Conservation (phyloP, 2,888 invertebrate species). For the Drosophila planitibia region DNA sequence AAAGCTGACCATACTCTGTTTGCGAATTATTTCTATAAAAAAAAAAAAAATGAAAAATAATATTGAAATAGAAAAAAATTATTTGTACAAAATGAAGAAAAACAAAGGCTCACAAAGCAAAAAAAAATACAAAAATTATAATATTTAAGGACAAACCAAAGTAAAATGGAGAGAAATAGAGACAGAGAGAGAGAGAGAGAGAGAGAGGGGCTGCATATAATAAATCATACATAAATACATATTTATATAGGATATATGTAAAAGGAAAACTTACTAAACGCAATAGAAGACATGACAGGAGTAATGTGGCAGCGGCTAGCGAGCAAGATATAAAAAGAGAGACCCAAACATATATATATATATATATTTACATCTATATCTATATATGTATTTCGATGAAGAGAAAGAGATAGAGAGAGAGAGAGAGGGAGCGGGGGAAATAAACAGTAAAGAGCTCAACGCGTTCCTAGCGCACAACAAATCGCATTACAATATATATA, state of each 20-base stretch:
- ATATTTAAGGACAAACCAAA: slow-evolving; percentile 9
- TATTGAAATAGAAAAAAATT: slow-evolving; percentile 60
- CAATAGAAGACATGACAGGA: slow-evolving; percentile 42
- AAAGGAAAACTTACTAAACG: slow-evolving; percentile 55
- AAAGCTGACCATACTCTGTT: slow-evolving; percentile 83
- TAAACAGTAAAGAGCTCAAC: slow-evolving; percentile 39
- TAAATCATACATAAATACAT: slow-evolving; percentile 22
- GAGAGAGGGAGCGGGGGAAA: slow-evolving; percentile 29
- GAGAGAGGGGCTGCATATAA: not conserved
- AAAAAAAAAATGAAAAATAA: slow-evolving; percentile 74
- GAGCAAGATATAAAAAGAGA: slow-evolving; percentile 42
- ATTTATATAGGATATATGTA: slow-evolving; percentile 12
- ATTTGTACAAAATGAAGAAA: slow-evolving; percentile 58
- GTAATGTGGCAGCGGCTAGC: slow-evolving; percentile 41
- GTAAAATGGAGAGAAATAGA: not conserved
- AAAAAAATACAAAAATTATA: not conserved
- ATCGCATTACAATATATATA: slow-evolving; percentile 11
- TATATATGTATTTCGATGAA: slow-evolving; percentile 5
- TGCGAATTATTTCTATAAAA: slow-evolving; percentile 85
- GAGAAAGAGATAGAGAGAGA: slow-evolving; percentile 9
- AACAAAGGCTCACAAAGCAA: slow-evolving; percentile 25
- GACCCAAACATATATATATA: slow-evolving; percentile 20
- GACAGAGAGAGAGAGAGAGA: slow-evolving; percentile 1
- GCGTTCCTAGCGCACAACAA: slow-evolving; percentile 35
- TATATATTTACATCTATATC: slow-evolving; percentile 8